Percentiles rank a stretch among this genome's conserved stretches.
Evolutionary conservation across 1,140 invertebrate species (phyloP).

Genomic region (Diachasmimorpha longicaudata): DNA sequence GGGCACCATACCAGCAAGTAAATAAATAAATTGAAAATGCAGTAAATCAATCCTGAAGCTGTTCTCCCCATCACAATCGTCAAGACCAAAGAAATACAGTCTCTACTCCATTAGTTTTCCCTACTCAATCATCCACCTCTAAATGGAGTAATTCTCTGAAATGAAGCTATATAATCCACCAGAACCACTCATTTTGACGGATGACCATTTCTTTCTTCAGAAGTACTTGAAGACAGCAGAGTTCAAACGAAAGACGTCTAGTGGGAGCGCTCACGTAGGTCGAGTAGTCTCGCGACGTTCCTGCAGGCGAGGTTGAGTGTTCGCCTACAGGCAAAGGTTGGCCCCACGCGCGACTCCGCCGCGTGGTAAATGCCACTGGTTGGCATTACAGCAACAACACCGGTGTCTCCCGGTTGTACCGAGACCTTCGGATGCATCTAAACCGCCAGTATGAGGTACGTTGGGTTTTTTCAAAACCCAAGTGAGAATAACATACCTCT

Average conservation of each 20-base stretch:
- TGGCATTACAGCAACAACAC: slow-evolving; percentile 55
- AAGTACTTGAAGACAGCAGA: not conserved
- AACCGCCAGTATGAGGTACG: slow-evolving; percentile 11
- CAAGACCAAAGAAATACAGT: too few relatives aligned
- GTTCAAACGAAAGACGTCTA: slow-evolving; percentile 36
- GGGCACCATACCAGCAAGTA: too few relatives aligned
- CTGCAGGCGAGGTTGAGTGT: not conserved
- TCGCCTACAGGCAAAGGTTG: slow-evolving; percentile 15
- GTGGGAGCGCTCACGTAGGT: slow-evolving; percentile 16
- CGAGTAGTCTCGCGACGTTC: slow-evolving; percentile 15
- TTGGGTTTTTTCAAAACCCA: not conserved
- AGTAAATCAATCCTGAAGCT: too few relatives aligned
- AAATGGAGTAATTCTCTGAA: too few relatives aligned
- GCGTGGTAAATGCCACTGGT: slow-evolving; percentile 59
- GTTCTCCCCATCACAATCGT: too few relatives aligned
- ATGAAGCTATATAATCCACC: too few relatives aligned
- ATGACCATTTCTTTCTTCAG: not conserved
- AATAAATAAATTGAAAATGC: too few relatives aligned
- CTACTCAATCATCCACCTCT: too few relatives aligned
- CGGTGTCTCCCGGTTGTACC: slow-evolving; percentile 28
- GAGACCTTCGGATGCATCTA: slow-evolving; percentile 54
- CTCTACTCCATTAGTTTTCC: too few relatives aligned
- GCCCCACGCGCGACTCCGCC: not conserved
- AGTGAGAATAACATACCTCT: not conserved
- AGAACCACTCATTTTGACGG: not conserved